phyloP scores from a whole-genome alignment of 2,888 invertebrate genomes.

The Siphlonurus alternatus region DNA sequence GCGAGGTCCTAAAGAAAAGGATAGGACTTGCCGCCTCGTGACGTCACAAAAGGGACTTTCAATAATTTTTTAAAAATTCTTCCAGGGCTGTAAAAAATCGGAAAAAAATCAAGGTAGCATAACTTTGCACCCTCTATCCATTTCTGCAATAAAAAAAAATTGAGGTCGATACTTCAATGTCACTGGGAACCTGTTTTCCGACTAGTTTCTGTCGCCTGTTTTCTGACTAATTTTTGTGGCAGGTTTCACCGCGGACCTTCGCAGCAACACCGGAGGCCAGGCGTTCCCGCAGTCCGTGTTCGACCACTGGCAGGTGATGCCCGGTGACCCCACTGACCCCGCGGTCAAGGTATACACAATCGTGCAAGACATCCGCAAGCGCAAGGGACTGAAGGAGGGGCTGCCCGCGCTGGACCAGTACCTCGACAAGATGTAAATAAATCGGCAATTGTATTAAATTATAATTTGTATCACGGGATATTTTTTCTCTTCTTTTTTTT shows the following conservation, averaged over 20 bases:
- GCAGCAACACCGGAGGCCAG: constrained; percentile 93
- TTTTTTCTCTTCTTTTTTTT: background rate
- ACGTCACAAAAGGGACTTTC: too few relatives aligned
- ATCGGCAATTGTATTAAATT: background rate
- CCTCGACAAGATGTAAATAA: constrained; percentile 92
- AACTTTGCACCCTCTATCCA: too few relatives aligned
- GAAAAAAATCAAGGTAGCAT: too few relatives aligned
- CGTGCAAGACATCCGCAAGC: constrained; percentile 89
- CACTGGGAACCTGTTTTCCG: background rate
- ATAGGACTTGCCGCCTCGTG: too few relatives aligned
- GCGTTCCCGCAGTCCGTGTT: constrained; percentile 99
- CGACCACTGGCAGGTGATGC: constrained; percentile 98
- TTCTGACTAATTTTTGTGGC: constrained; percentile 4
- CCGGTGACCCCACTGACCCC: constrained; percentile 81
- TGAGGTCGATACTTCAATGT: too few relatives aligned
- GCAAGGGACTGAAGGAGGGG: constrained; percentile 98
- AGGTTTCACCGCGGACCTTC: constrained; percentile 91
- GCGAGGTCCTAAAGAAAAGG: too few relatives aligned
- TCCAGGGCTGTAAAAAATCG: too few relatives aligned
- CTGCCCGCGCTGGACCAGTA: constrained; percentile 90
- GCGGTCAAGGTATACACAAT: constrained; percentile 57
- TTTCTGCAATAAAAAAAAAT: too few relatives aligned
- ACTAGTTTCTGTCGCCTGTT: background rate
- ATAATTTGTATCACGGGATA: background rate
- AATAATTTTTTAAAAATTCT: too few relatives aligned